These are phyloP conservation scores for Brachyistius frenatus DNA, from an alignment of 2,113 vertebrate species.

Conservation along the genomic window DNA sequence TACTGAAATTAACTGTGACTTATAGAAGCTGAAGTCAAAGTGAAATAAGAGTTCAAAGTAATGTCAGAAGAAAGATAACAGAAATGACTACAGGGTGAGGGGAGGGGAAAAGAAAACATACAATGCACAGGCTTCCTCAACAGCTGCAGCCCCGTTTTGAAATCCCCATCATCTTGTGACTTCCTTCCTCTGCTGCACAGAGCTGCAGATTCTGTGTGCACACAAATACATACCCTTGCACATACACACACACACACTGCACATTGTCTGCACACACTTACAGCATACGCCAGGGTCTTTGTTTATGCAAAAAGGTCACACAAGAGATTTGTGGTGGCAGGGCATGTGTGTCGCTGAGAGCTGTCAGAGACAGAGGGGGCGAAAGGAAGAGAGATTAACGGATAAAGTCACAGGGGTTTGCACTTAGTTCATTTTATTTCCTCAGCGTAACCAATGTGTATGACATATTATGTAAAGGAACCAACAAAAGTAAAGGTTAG, in stretches of 20 bases:
- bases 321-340: slow-evolving; percentile 65
- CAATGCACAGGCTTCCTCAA: slow-evolving; percentile 81
- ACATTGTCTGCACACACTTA: slow-evolving; percentile 56
- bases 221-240: slow-evolving; percentile 42
- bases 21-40: background rate
- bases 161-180: slow-evolving; percentile 85
- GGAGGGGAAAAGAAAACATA: slow-evolving; percentile 73
- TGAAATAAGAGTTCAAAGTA: slow-evolving; percentile 7
- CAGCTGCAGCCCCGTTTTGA: slow-evolving; percentile 84
- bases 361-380: slow-evolving; percentile 32
- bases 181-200: slow-evolving; percentile 83
- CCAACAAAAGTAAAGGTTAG: slow-evolving; percentile 9
- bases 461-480: background rate
- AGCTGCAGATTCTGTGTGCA: slow-evolving; percentile 68
- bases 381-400: slow-evolving; percentile 6
- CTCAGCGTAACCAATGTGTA: background rate
- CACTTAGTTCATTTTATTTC: slow-evolving; percentile 13
- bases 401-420: slow-evolving; percentile 16
- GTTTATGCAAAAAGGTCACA: slow-evolving; percentile 76
- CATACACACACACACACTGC: slow-evolving; percentile 20
- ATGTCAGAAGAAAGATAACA: slow-evolving; percentile 37
- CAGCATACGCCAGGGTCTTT: slow-evolving; percentile 71
- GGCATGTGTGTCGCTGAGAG: slow-evolving; percentile 32
- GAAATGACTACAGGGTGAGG: slow-evolving; percentile 40
- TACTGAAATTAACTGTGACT: slow-evolving; percentile 35